Base-by-base conservation (phyloP, 2,797 vertebrate genomes). In the Vultur gryphus region DNA sequence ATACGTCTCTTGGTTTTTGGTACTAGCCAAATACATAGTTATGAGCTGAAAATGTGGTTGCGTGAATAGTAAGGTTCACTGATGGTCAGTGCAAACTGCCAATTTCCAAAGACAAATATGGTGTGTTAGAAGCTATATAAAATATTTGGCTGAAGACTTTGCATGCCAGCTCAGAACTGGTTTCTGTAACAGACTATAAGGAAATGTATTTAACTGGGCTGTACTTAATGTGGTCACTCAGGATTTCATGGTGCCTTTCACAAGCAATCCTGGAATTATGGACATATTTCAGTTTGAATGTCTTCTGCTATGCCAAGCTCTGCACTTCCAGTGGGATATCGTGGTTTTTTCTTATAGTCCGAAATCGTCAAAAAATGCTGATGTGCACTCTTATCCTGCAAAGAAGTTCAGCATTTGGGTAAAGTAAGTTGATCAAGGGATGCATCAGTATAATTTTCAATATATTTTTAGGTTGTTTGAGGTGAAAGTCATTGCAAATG, bases 51-150 rank as follows among this genome's bases (percentile, higher is more conserved):
- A 94, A 90, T 90, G 79, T 76, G 87, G 92, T 92, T 93, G 31
- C 55, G 94, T 89, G 93, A 96, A 95, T 91, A 89, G 31, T 52
- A 88, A 91, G 62, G 57, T 93, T 96, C 78, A 46, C 77, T 87
- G 70, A 69, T 91, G 88, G 73, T 94, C 78, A 76, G 6, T 3
- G 2, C 80, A 94, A 97, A 89, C 84, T 95, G 88, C 76, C 75
- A 75, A 41, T 94, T 95, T 96, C 73, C 71, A 75, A 95, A 90
- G 93, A 94, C 46, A 94, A 95, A 94, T 92, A 91, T 55, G 92
- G 79, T 69, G 19, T 84, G 61, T 91, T 78, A 96, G 90, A 93
- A 85, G 57, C 82, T 94, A 91, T 85, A 80, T 82, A 83, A 95
- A 97, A 94, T 87, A 58, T 77, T 81, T 93, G 90, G 86, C 83